Evolutionary conservation across 1,140 invertebrate genomes (phyloP).

Genomic region (Neodiprion virginianus): DNA sequence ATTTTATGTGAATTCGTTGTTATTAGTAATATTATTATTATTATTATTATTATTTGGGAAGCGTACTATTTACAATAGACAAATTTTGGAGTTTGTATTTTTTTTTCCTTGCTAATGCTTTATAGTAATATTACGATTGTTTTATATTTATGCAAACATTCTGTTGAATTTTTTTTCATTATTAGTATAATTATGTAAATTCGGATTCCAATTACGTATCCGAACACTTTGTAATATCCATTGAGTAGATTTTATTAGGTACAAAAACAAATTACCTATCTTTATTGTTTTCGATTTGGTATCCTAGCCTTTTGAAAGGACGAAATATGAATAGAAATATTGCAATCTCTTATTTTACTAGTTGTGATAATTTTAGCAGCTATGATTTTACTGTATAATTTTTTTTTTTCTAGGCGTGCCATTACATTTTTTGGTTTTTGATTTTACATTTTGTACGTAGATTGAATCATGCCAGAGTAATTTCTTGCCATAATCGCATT

Average conservation of each 20-base stretch:
- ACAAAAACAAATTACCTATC: not conserved
- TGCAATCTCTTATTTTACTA: not conserved
- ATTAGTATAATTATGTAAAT: no score
- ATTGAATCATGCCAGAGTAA: not conserved
- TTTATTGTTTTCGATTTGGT: not conserved
- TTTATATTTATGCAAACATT: not conserved
- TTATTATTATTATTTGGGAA: no score
- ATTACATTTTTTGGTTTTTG: conserved; percentile 3
- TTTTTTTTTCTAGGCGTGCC: conserved; percentile 4
- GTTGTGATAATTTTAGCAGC: not conserved
- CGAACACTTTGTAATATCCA: no score
- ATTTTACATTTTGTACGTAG: not conserved
- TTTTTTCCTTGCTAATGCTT: not conserved
- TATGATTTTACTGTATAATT: not conserved
- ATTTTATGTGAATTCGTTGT: no score
- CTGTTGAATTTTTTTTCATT: not conserved
- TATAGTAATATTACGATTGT: not conserved
- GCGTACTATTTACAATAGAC: no score
- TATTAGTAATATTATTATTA: no score
- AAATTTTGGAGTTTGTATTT: not conserved
- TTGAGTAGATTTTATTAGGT: no score
- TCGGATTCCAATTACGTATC: no score
- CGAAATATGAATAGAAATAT: not conserved
- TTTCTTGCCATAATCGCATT: not conserved
- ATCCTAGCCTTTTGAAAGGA: not conserved